Evolutionary conservation across 1,140 invertebrate genomes (phyloP).

Genomic region (Aphidius ervi): DNA sequence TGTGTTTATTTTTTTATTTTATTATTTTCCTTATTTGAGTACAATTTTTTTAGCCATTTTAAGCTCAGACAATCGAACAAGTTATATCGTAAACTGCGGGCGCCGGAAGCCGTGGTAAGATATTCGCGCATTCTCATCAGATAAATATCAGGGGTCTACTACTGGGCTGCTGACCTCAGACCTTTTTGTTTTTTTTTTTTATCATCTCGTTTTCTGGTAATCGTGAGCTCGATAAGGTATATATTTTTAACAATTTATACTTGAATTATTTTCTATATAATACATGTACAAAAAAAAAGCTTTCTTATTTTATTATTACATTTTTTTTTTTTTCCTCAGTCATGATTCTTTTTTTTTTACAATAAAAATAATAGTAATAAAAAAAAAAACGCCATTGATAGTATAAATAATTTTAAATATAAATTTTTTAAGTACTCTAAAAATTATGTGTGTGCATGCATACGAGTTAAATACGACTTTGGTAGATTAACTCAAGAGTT

Average conservation of each 20-base stretch:
- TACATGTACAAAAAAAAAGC: neutral
- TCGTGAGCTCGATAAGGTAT: neutral
- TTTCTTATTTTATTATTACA: neutral
- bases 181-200: constrained; percentile 20
- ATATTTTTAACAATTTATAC: no score
- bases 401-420: neutral
- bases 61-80: constrained; percentile 46
- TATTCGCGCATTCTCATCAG: constrained; percentile 50
- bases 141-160: constrained; percentile 34
- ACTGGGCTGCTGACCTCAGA: constrained; percentile 26
- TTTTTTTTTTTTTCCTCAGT: neutral
- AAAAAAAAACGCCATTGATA: neutral
- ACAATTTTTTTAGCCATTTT: constrained; percentile 28
- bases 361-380: constrained; percentile 5
- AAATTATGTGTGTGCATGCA: neutral
- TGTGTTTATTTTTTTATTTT: no score
- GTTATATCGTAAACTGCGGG: constrained; percentile 44
- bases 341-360: neutral
- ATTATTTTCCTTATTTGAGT: neutral
- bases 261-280: no score
- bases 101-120: constrained; percentile 45
- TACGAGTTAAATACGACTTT: constrained; percentile 13
- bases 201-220: neutral
- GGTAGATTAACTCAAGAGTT: constrained; percentile 3
- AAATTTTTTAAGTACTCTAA: neutral